phyloP scores from a whole-genome alignment of 2,888 invertebrate species.

The Lamproptera curius region DNA sequence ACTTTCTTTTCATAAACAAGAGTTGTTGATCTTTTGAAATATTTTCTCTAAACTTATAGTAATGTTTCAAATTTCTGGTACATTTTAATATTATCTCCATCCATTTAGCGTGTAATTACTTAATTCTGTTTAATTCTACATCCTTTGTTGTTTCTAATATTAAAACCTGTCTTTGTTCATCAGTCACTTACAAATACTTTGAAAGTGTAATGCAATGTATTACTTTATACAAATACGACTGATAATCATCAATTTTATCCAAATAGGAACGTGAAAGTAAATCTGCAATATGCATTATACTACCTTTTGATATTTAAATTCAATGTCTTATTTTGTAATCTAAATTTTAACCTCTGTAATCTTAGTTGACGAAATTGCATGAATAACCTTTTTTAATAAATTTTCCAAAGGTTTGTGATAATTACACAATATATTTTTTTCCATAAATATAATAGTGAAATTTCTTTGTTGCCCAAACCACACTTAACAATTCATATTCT shows the following conservation, averaged over 20 bases:
- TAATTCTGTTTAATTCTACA: slow-evolving; percentile 16
- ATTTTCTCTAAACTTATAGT: too few relatives aligned
- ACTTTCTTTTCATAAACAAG: too few relatives aligned
- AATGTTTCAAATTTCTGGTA: too few relatives aligned
- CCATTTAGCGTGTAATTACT: too few relatives aligned
- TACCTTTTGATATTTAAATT: slow-evolving; percentile 31
- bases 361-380: slow-evolving; percentile 32
- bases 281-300: slow-evolving; percentile 34
- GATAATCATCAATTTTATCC: slow-evolving; percentile 11
- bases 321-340: slow-evolving; percentile 30
- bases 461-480: slow-evolving; percentile 33
- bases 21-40: too few relatives aligned
- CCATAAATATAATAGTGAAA: slow-evolving; percentile 25
- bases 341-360: slow-evolving; percentile 31
- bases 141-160: slow-evolving; percentile 20
- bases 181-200: slow-evolving; percentile 22
- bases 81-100: too few relatives aligned
- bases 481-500: slow-evolving; percentile 40
- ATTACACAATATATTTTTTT: slow-evolving; percentile 28
- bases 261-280: slow-evolving; percentile 26
- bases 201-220: slow-evolving; percentile 25
- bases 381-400: slow-evolving; percentile 32
- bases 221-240: slow-evolving; percentile 22
- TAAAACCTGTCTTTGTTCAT: slow-evolving; percentile 19
- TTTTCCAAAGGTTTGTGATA: slow-evolving; percentile 42